A percentile compares a stretch with the other conserved stretches of the same genome.
These are phyloP conservation scores for fruit fly (Drosophila melanogaster) DNA, from an alignment of 1,140 invertebrate species.

Conservation along the genomic window DNA sequence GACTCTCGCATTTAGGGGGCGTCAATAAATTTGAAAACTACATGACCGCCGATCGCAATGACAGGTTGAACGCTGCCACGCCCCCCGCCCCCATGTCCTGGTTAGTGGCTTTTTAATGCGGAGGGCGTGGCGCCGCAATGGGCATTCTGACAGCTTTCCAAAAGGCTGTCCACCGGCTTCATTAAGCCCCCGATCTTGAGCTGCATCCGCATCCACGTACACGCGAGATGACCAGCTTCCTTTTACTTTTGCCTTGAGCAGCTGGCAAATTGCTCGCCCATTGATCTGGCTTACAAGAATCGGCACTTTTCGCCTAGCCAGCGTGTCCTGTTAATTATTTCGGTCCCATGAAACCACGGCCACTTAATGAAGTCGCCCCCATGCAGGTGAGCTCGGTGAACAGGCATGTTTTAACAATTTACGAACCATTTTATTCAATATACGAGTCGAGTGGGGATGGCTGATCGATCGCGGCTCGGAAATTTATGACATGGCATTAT, in stretches of 20 bases:
- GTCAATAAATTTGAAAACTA: conserved; percentile 79
- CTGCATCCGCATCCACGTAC: conserved; percentile 19
- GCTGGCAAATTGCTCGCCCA: conserved; percentile 44
- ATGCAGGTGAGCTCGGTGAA: conserved; percentile 14
- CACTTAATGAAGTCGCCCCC: conserved; percentile 58
- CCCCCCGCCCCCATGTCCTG: conserved; percentile 64
- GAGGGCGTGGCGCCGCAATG: conserved; percentile 66
- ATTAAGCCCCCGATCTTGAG: conserved; percentile 47
- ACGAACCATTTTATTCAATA: conserved; percentile 78
- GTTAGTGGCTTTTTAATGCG: conserved; percentile 76
- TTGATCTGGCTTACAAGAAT: conserved; percentile 54
- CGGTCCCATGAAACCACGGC: not conserved
- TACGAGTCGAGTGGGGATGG: conserved; percentile 37
- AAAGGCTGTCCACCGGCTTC: conserved; percentile 52
- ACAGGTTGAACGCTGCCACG: conserved; percentile 75
- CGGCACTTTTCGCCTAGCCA: conserved; percentile 45
- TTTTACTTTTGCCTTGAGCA: conserved; percentile 57
- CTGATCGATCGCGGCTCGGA: conserved; percentile 68
- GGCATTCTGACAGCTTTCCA: conserved; percentile 70
- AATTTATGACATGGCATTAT: conserved; percentile 81
- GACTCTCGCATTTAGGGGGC: conserved; percentile 48
- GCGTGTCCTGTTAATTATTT: conserved; percentile 44
- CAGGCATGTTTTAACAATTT: conserved; percentile 57
- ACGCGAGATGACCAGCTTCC: conserved; percentile 29
- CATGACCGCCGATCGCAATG: conserved; percentile 56